A percentile compares a stretch with the other conserved stretches of the same genome.
Evolutionary conservation across 2,888 invertebrate species (phyloP).

Genomic region (Drosophila rellima): DNA sequence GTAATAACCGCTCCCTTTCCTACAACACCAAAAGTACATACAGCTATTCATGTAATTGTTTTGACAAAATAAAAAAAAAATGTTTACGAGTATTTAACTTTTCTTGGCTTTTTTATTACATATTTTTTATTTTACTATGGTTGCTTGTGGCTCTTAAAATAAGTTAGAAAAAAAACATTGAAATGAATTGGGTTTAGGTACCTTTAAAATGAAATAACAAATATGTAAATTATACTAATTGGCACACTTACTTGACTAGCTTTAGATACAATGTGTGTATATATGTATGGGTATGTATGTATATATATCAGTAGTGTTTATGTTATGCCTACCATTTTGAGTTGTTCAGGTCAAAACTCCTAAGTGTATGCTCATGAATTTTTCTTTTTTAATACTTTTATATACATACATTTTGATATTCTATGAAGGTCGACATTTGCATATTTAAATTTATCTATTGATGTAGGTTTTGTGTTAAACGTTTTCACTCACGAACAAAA

Average conservation of each 20-base stretch:
- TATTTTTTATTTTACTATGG: background rate
- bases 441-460: slow-evolving; percentile 23
- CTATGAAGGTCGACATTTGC: too few species aligned
- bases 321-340: slow-evolving; percentile 7
- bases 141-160: too few species aligned
- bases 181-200: too few species aligned
- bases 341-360: slow-evolving; percentile 4
- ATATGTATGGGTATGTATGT: slow-evolving; percentile 1
- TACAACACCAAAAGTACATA: background rate
- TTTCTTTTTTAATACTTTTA: background rate
- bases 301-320: slow-evolving; percentile 6
- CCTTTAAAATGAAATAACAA: too few species aligned
- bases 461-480: slow-evolving; percentile 24
- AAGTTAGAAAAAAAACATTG: too few species aligned
- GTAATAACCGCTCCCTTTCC: background rate
- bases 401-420: background rate
- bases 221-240: too few species aligned
- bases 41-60: background rate
- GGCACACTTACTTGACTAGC: too few species aligned
- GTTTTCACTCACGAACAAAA: slow-evolving; percentile 44
- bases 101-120: background rate
- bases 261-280: background rate
- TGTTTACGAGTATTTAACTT: background rate
- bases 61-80: background rate
- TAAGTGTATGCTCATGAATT: slow-evolving; percentile 17